These are phyloP conservation scores for Ormyrus labotus DNA, from an alignment of 2,888 invertebrate genomes.

Conservation along the genomic window DNA sequence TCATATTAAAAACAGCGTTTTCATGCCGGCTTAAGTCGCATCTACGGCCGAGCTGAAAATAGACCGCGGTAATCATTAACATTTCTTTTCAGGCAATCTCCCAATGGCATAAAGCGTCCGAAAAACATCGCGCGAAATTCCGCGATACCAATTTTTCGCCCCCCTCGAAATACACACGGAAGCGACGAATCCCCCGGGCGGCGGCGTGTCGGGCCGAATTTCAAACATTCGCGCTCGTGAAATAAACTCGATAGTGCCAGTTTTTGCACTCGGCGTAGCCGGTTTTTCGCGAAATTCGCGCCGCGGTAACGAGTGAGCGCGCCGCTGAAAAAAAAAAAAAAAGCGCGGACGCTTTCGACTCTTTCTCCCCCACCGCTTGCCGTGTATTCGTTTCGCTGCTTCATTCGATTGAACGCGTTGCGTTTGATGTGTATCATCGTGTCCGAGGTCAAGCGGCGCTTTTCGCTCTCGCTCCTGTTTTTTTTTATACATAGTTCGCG, in stretches of 20 bases:
- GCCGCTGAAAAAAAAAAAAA: too few relatives aligned
- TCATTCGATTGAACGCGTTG: conserved; percentile 4
- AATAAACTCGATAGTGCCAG: conserved; percentile 42
- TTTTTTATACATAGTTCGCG: not conserved
- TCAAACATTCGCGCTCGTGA: conserved; percentile 40
- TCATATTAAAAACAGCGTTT: too few relatives aligned
- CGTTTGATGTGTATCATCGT: conserved; percentile 13
- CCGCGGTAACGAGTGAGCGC: not conserved
- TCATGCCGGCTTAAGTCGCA: too few relatives aligned
- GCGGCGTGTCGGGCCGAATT: conserved; percentile 3
- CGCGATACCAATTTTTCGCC: not conserved
- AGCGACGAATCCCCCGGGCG: not conserved
- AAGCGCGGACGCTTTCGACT: not conserved
- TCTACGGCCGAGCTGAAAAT: too few relatives aligned
- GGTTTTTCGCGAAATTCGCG: conserved; percentile 31
- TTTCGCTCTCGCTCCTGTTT: not conserved
- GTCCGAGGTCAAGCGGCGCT: not conserved
- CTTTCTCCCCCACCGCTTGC: not conserved
- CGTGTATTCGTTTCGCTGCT: not conserved
- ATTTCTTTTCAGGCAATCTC: too few relatives aligned
- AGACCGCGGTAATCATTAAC: too few relatives aligned
- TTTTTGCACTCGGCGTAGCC: conserved; percentile 35
- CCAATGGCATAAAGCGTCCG: not conserved
- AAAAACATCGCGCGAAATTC: not conserved
- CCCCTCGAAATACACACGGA: conserved; percentile 5